Conservation (phyloP, 2,888 invertebrate genomes). For the Polydrusus cervinus region DNA sequence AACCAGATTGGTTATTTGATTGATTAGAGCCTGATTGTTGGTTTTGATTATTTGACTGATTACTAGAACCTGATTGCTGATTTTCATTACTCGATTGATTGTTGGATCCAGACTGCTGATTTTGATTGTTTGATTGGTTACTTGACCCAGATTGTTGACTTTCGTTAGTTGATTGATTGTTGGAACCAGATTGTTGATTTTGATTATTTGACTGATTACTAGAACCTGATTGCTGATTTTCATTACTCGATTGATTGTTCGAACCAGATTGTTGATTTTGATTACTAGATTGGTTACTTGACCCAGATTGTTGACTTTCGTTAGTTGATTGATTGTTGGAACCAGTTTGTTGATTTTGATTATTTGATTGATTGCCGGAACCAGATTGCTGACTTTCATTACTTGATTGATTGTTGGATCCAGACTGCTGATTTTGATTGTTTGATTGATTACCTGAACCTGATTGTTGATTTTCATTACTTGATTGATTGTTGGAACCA, state of each 20-base stretch:
- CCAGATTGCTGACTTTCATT: constrained; percentile 51
- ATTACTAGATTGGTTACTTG: constrained; percentile 30
- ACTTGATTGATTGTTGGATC: constrained; percentile 23
- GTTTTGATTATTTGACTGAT: constrained; percentile 35
- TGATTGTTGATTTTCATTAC: constrained; percentile 49
- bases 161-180: constrained; percentile 38
- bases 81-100: constrained; percentile 14
- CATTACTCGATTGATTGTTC: constrained; percentile 24
- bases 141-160: constrained; percentile 37
- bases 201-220: constrained; percentile 23
- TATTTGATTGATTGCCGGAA: constrained; percentile 41
- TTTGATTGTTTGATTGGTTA: constrained; percentile 38
- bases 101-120: constrained; percentile 45
- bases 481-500: constrained; percentile 28
- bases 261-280: constrained; percentile 49
- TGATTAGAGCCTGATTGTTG: constrained; percentile 49
- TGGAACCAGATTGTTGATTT: constrained; percentile 52
- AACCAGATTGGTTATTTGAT: constrained; percentile 37
- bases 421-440: constrained; percentile 47
- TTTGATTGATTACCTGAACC: constrained; percentile 29
- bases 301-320: constrained; percentile 33
- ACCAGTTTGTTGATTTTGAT: constrained; percentile 41
- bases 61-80: constrained; percentile 9
- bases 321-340: constrained; percentile 29
- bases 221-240: constrained; percentile 38